Evolutionary conservation across 2,888 invertebrate species (phyloP).

Genomic region (Argyresthia albistria): DNA sequence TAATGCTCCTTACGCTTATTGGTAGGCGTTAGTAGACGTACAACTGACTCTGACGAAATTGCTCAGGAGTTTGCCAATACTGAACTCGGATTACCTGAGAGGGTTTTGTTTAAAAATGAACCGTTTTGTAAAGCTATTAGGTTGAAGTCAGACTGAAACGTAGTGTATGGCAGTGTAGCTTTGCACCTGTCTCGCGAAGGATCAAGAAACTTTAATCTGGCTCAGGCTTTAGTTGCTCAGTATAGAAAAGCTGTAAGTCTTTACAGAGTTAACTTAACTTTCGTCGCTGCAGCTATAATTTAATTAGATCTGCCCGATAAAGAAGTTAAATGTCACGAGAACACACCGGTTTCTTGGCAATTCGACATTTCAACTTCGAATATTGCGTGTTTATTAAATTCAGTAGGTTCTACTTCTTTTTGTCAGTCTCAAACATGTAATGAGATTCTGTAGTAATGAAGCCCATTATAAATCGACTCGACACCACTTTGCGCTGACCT

Average conservation of each 20-base stretch:
- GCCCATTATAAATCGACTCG: no score
- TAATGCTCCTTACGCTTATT: neutral
- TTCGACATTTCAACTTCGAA: conserved; percentile 27
- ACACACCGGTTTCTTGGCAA: conserved; percentile 26
- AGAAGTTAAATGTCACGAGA: conserved; percentile 49
- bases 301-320: conserved; percentile 52
- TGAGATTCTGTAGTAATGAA: no score
- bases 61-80: conserved; percentile 34
- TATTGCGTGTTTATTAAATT: neutral
- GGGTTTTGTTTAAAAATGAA: conserved; percentile 20
- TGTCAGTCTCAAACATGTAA: no score
- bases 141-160: neutral
- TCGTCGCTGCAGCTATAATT: conserved; percentile 39
- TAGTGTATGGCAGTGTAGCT: conserved; percentile 9
- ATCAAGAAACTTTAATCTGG: conserved; percentile 56
- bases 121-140: conserved; percentile 21
- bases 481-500: no score
- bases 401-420: neutral
- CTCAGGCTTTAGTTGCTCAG: conserved; percentile 26
- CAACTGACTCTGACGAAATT: conserved; percentile 34
- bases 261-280: conserved; percentile 29
- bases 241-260: conserved; percentile 33
- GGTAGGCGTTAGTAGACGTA: neutral
- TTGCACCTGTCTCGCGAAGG: conserved; percentile 54
- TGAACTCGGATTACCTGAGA: conserved; percentile 25